These are phyloP conservation scores for Drosophila aldrichi DNA, from an alignment of 2,888 invertebrate species.

Conservation along the genomic window DNA sequence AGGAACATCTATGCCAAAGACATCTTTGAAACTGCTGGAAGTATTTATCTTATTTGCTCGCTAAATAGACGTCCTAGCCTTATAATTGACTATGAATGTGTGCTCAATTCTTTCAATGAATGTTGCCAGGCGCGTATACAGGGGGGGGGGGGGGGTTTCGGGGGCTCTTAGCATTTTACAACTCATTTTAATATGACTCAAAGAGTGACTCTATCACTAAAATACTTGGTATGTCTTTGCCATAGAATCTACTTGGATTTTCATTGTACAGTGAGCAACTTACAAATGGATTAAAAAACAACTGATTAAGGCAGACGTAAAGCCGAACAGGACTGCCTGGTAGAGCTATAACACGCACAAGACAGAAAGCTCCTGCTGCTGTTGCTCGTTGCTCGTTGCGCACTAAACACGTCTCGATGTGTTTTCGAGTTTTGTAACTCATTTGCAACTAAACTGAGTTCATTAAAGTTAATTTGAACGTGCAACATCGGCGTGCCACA, in stretches of 20 bases:
- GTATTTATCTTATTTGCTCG: too few species aligned
- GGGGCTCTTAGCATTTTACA: too few species aligned
- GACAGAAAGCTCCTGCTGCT: slow-evolving; percentile 2
- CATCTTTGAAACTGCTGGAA: too few species aligned
- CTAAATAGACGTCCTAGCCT: too few species aligned
- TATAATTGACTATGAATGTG: too few species aligned
- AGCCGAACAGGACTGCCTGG: background rate
- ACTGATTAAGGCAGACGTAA: slow-evolving; percentile 34
- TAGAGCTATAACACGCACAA: slow-evolving; percentile 23
- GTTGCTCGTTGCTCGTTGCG: slow-evolving; percentile 41
- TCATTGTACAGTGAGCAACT: slow-evolving; percentile 6
- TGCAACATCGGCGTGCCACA: slow-evolving; percentile 77
- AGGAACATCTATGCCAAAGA: too few species aligned
- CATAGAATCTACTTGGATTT: background rate
- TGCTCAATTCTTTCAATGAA: too few species aligned
- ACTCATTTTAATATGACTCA: too few species aligned
- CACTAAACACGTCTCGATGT: slow-evolving; percentile 78
- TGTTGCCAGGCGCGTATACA: too few species aligned
- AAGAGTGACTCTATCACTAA: background rate
- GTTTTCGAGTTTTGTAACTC: slow-evolving; percentile 81
- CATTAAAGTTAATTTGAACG: slow-evolving; percentile 81
- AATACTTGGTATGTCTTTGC: background rate
- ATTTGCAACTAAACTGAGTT: slow-evolving; percentile 81
- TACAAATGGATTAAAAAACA: slow-evolving; percentile 24
- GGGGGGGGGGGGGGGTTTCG: too few species aligned